Conservation (phyloP, 2,888 invertebrate species). For the Scaptodrosophila latifasciaeformis region DNA sequence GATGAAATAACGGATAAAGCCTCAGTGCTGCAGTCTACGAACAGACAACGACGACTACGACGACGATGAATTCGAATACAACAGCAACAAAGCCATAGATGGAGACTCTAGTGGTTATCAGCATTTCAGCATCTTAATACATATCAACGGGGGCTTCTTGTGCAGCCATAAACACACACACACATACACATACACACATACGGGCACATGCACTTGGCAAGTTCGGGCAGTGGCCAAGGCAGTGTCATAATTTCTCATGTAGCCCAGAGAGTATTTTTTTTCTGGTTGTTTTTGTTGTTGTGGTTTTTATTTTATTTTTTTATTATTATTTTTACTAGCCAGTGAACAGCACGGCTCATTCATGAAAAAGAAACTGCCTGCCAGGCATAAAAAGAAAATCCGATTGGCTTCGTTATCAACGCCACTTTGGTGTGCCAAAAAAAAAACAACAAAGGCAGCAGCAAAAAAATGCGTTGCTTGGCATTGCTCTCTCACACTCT, state of each 20-base stretch:
- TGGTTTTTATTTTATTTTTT: background rate
- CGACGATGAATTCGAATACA: background rate
- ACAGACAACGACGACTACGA: constrained; percentile 3
- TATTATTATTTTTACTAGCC: background rate
- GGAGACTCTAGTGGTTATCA: constrained; percentile 26
- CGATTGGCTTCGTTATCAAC: constrained; percentile 56
- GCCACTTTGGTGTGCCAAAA: constrained; percentile 12
- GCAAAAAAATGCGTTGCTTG: background rate
- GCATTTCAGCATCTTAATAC: constrained; percentile 35
- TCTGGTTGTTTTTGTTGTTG: constrained; percentile 5
- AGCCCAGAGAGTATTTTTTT: constrained; percentile 5
- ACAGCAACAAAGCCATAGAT: constrained; percentile 5
- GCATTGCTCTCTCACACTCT: too few species aligned
- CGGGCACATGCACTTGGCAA: constrained; percentile 40
- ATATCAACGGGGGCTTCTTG: constrained; percentile 34
- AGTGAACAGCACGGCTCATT: constrained; percentile 13
- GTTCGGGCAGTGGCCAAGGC: too few species aligned
- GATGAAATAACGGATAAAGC: constrained; percentile 57
- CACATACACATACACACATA: too few species aligned
- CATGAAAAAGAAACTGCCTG: constrained; percentile 5
- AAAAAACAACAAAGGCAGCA: constrained; percentile 13
- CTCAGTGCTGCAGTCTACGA: background rate
- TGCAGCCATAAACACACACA: constrained; percentile 47
- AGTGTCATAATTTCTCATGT: constrained; percentile 63
- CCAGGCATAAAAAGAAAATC: constrained; percentile 4